Evolutionary conservation across 2,113 vertebrate genomes (phyloP).

Genomic region (Burhinus bistriatus): DNA sequence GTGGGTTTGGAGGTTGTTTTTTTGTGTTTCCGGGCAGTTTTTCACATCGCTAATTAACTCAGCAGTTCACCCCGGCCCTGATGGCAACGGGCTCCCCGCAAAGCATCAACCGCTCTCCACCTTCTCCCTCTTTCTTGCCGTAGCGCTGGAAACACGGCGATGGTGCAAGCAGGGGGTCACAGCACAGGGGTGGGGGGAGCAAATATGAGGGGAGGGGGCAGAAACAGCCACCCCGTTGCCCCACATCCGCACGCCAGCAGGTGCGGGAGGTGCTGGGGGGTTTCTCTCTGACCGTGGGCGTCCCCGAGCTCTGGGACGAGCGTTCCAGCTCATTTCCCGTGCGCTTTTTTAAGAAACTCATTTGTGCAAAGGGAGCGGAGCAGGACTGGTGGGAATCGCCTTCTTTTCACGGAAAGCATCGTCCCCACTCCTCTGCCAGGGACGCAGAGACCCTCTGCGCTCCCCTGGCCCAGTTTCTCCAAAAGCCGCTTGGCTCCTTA

Average conservation of each 20-base stretch:
- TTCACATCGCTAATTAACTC: not conserved
- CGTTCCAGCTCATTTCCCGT: not conserved
- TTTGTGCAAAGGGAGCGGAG: accelerated
- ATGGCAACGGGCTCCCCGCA: accelerated
- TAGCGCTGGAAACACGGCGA: not conserved
- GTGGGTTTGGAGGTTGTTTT: not conserved
- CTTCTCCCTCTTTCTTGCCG: not conserved
- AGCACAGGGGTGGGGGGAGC: not conserved
- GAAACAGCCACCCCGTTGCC: not conserved
- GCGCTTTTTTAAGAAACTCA: not conserved
- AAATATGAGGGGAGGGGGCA: not conserved
- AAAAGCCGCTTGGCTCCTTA: accelerated
- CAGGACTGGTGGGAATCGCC: not conserved
- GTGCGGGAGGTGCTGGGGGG: not conserved
- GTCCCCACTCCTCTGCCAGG: not conserved
- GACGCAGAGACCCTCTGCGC: accelerated
- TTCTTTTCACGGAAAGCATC: accelerated
- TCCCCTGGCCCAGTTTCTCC: not conserved
- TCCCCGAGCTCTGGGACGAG: accelerated
- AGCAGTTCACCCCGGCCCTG: not conserved
- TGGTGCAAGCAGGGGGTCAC: too few relatives aligned
- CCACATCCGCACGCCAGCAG: accelerated
- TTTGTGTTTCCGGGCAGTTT: not conserved
- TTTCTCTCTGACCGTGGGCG: accelerated
- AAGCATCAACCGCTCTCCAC: not conserved